Conservation (phyloP, 2,113 vertebrate species). For the Tinamus guttatus region DNA sequence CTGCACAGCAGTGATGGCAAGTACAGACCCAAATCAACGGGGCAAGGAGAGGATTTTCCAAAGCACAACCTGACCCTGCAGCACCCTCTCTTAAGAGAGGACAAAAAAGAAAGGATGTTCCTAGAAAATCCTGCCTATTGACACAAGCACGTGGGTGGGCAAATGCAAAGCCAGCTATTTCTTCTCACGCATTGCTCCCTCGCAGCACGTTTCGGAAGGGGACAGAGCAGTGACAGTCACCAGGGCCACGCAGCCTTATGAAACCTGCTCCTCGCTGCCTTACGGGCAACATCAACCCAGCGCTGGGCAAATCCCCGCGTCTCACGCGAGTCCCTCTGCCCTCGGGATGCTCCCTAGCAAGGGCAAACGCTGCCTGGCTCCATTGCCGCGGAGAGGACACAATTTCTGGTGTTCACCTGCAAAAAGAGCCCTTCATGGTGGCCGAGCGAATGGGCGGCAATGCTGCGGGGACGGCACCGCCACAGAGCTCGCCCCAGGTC, state of each 20-base stretch:
- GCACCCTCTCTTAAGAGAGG: neutral
- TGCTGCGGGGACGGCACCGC: neutral
- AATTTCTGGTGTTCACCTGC: slow-evolving; percentile 40
- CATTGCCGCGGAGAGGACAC: neutral
- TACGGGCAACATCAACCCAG: neutral
- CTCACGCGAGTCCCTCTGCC: neutral
- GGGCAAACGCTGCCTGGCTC: slow-evolving; percentile 14
- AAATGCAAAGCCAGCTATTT: neutral
- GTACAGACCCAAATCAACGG: neutral
- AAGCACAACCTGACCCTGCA: fast-evolving
- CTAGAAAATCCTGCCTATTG: fast-evolving
- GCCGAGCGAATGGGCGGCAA: slow-evolving; percentile 48
- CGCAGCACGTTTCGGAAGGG: neutral
- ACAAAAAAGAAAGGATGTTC: neutral
- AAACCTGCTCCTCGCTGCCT: neutral
- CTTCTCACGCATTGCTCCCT: neutral
- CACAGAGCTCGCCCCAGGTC: neutral
- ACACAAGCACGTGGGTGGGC: neutral
- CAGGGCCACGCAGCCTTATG: no score
- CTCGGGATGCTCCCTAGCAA: slow-evolving; percentile 7
- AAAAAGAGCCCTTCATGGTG: slow-evolving; percentile 31
- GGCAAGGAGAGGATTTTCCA: neutral
- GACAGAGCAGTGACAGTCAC: neutral
- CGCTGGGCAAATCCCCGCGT: neutral
- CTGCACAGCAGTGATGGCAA: neutral